Conservation (phyloP, 2,888 invertebrate species). For the Erannis defoliaria region DNA sequence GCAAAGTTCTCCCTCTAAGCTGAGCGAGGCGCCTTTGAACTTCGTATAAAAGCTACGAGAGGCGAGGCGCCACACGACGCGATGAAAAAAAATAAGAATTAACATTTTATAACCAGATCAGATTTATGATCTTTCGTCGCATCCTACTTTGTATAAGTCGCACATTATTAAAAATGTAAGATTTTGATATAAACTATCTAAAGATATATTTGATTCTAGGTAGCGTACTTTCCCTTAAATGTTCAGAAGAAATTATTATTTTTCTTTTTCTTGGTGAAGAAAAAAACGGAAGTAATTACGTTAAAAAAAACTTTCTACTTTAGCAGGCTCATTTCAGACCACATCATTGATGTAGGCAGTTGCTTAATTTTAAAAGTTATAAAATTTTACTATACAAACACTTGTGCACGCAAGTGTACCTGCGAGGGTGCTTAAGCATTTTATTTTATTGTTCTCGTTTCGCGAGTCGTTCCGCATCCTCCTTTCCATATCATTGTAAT, state of each 20-base stretch:
- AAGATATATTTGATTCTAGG: too few species aligned
- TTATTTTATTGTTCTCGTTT: constrained; percentile 58
- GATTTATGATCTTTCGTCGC: background rate
- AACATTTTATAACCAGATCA: constrained; percentile 8
- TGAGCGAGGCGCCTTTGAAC: constrained; percentile 58
- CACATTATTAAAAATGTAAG: background rate
- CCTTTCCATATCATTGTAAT: constrained; percentile 47
- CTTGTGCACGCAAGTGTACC: constrained; percentile 18
- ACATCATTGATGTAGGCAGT: too few species aligned
- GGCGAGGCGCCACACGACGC: constrained; percentile 44
- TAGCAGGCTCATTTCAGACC: too few species aligned
- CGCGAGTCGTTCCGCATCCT: constrained; percentile 49
- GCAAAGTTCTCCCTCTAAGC: constrained; percentile 36
- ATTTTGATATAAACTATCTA: too few species aligned
- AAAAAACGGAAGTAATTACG: too few species aligned
- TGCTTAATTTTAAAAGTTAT: too few species aligned
- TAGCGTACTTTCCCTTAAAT: too few species aligned
- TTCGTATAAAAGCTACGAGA: constrained; percentile 46
- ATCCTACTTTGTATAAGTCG: background rate
- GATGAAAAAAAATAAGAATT: constrained; percentile 44
- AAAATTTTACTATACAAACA: background rate
- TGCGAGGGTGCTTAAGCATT: constrained; percentile 53
- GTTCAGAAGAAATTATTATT: too few species aligned
- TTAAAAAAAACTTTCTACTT: too few species aligned
- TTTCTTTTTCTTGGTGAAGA: too few species aligned